These are phyloP conservation scores for Diachasmimorpha longicaudata DNA, from an alignment of 1,140 invertebrate genomes.

Conservation along the genomic window DNA sequence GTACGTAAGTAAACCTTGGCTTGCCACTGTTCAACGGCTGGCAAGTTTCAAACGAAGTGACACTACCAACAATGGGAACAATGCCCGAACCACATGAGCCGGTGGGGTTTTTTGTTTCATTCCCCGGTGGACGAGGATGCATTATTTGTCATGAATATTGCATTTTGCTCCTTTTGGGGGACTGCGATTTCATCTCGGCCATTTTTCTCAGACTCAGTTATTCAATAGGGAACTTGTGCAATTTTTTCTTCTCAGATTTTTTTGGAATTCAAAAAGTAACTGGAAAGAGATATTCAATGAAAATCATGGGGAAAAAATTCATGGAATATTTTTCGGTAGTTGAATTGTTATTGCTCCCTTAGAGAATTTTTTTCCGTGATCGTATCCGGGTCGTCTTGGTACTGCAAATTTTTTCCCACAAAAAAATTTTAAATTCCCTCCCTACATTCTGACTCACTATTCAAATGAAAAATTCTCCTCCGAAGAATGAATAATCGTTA, in stretches of 20 bases:
- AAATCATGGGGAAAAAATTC: no score
- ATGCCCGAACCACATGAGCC: conserved; percentile 21
- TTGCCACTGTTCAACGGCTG: conserved; percentile 13
- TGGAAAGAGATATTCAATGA: no score
- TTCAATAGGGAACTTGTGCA: not conserved
- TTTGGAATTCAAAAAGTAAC: no score
- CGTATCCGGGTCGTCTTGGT: no score
- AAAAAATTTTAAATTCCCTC: no score
- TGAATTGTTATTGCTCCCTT: no score
- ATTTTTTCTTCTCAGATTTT: not conserved
- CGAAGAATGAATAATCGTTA: no score
- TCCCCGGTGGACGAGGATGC: conserved; percentile 45
- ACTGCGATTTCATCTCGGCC: conserved; percentile 55
- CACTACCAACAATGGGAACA: conserved; percentile 57
- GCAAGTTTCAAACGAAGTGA: conserved; percentile 54
- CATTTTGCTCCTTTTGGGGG: conserved; percentile 29
- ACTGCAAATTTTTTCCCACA: no score
- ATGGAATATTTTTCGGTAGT: no score
- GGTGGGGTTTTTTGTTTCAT: conserved; percentile 53
- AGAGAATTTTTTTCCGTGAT: no score
- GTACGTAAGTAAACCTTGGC: not conserved
- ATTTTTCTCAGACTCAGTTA: conserved; percentile 48
- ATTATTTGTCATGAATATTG: conserved; percentile 59
- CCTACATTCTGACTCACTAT: no score
- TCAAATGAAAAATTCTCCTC: no score